Percentiles rank a stretch among this genome's conserved stretches.
Conservation (phyloP, 2,797 vertebrate genomes). For the Syngnathus rostellatus region DNA sequence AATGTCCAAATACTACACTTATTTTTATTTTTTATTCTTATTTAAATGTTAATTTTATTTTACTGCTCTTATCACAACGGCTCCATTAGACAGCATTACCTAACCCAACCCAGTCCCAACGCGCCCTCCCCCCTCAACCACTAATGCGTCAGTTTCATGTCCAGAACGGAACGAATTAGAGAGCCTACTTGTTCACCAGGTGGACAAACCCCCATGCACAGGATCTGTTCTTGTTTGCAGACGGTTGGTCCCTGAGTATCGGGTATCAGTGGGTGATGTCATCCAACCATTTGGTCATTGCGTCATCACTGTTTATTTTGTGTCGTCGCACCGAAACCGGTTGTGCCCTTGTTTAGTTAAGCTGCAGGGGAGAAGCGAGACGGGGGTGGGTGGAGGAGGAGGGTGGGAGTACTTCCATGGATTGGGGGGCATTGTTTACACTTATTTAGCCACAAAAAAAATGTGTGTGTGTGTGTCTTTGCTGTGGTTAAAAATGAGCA, state of each 20-base stretch:
- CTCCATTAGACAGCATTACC: too few species aligned
- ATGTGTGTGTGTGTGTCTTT: conserved; percentile 21
- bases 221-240: conserved; percentile 32
- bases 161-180: not conserved
- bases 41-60: too few species aligned
- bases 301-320: conserved; percentile 57
- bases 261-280: conserved; percentile 68
- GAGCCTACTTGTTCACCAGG: not conserved
- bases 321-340: conserved; percentile 51
- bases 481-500: conserved; percentile 43
- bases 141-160: not conserved
- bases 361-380: conserved; percentile 29
- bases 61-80: too few species aligned
- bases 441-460: not conserved
- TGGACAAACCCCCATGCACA: not conserved
- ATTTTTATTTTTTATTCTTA: too few species aligned
- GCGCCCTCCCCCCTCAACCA: too few species aligned
- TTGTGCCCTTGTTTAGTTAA: conserved; percentile 58
- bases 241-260: conserved; percentile 49
- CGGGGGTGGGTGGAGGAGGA: conserved; percentile 32
- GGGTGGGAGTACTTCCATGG: conserved; percentile 14
- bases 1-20: too few species aligned
- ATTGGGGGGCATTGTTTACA: conserved; percentile 48
- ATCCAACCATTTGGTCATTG: conserved; percentile 52
- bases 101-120: too few species aligned